phyloP scores from a whole-genome alignment of 2,797 vertebrate species.

The Euphonia xanthogaster region DNA sequence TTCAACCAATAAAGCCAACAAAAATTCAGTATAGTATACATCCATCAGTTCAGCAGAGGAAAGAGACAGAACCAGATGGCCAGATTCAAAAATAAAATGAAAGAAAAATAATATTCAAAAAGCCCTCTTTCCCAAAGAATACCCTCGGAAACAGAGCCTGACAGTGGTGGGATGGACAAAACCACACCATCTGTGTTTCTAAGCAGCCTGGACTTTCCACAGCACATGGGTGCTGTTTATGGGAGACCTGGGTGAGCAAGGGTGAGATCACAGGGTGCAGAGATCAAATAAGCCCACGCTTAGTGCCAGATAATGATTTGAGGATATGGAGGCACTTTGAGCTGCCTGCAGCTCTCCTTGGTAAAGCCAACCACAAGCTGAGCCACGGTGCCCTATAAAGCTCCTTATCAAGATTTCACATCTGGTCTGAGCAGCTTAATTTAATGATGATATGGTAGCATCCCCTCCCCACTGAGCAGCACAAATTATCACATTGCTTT shows the following conservation, averaged over 20 bases:
- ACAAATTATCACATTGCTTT: slow-evolving; percentile 50
- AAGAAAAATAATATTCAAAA: not conserved
- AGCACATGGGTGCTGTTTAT: not conserved
- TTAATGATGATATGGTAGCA: slow-evolving; percentile 61
- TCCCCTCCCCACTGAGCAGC: slow-evolving; percentile 22
- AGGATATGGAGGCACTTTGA: not conserved
- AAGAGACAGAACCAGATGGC: not conserved
- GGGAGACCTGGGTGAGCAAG: not conserved
- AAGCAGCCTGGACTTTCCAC: not conserved
- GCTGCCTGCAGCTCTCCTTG: not conserved
- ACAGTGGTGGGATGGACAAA: not conserved
- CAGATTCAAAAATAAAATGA: not conserved
- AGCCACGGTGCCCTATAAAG: not conserved
- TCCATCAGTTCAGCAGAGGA: too few relatives aligned
- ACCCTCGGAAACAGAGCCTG: not conserved
- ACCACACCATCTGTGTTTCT: not conserved
- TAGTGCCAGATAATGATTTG: not conserved
- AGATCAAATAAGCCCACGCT: not conserved
- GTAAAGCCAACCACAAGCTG: not conserved
- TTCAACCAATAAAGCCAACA: not conserved
- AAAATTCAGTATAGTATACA: not conserved
- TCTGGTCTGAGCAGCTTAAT: slow-evolving; percentile 60
- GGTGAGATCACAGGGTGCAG: not conserved
- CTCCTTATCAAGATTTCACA: slow-evolving; percentile 47
- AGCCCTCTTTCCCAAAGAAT: not conserved